Evolutionary conservation across 2,113 vertebrate genomes (phyloP).

Genomic region (Eulemur macaco): DNA sequence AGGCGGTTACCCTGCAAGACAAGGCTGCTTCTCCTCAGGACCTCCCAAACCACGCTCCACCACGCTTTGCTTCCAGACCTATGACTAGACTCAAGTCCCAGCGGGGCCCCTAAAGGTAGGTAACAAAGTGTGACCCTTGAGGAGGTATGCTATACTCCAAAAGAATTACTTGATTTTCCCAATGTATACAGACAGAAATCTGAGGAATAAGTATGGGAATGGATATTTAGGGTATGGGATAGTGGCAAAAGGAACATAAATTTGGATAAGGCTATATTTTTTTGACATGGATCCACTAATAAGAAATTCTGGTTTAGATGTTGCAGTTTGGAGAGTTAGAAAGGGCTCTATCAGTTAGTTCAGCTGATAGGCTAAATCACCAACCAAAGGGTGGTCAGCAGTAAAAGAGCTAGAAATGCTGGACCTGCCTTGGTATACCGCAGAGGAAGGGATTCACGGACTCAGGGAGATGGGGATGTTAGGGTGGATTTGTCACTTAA

Average conservation of each 20-base stretch:
- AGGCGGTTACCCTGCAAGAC: background rate
- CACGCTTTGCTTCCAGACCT: background rate
- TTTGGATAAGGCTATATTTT: background rate
- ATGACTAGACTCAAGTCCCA: background rate
- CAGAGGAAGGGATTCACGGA: background rate
- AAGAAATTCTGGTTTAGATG: background rate
- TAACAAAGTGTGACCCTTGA: background rate
- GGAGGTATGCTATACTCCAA: background rate
- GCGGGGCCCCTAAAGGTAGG: background rate
- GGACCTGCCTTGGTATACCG: background rate
- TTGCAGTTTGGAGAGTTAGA: background rate
- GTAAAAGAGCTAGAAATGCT: background rate
- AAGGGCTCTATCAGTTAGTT: background rate
- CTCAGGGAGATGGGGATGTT: background rate
- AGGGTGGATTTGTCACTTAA: background rate
- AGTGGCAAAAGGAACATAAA: background rate
- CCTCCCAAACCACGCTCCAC: accelerated
- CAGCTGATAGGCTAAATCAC: background rate
- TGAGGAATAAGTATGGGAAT: background rate
- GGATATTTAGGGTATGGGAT: background rate
- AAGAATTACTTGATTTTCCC: background rate
- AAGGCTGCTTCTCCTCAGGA: background rate
- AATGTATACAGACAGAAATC: background rate
- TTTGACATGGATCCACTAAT: background rate
- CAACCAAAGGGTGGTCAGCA: background rate